A percentile compares a stretch with the other conserved stretches of the same genome.
Conservation (phyloP, 2,888 invertebrate species). For the Plagodis dolabraria region DNA sequence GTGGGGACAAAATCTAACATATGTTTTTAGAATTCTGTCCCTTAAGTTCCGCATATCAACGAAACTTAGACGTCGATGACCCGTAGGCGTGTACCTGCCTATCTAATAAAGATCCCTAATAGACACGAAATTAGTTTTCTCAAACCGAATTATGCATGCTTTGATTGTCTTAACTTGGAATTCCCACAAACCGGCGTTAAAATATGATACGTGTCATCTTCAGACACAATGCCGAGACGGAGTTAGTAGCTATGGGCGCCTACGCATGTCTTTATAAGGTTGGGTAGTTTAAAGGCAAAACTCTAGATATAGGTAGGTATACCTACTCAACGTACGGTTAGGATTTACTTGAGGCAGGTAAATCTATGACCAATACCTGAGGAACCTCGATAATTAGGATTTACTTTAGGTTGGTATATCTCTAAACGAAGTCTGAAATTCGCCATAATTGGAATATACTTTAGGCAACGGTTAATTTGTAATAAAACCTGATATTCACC, state of each 20-base stretch:
- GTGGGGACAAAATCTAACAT: too few species aligned
- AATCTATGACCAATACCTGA: too few species aligned
- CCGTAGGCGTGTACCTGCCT: neutral
- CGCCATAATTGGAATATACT: too few species aligned
- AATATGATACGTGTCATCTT: conserved; percentile 33
- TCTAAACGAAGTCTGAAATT: too few species aligned
- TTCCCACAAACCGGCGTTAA: conserved; percentile 33
- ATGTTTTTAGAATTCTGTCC: too few species aligned
- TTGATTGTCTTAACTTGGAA: conserved; percentile 27
- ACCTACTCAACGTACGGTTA: too few species aligned
- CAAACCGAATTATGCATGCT: conserved; percentile 20
- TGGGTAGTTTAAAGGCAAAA: conserved; percentile 17
- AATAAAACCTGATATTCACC: too few species aligned
- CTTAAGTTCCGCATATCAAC: conserved; percentile 3
- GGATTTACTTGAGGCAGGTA: too few species aligned
- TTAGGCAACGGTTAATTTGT: too few species aligned
- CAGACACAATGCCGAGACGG: conserved; percentile 30
- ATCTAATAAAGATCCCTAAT: conserved; percentile 1
- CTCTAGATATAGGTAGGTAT: conserved; percentile 4
- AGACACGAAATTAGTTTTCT: conserved; percentile 20
- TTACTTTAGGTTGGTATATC: too few species aligned
- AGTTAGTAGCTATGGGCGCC: conserved; percentile 31
- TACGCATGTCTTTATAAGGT: conserved; percentile 28
- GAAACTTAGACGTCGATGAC: neutral
- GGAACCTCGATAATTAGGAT: too few species aligned